These are phyloP conservation scores for Atopsyche davidsoni DNA, from an alignment of 1,140 invertebrate genomes.

Conservation along the genomic window DNA sequence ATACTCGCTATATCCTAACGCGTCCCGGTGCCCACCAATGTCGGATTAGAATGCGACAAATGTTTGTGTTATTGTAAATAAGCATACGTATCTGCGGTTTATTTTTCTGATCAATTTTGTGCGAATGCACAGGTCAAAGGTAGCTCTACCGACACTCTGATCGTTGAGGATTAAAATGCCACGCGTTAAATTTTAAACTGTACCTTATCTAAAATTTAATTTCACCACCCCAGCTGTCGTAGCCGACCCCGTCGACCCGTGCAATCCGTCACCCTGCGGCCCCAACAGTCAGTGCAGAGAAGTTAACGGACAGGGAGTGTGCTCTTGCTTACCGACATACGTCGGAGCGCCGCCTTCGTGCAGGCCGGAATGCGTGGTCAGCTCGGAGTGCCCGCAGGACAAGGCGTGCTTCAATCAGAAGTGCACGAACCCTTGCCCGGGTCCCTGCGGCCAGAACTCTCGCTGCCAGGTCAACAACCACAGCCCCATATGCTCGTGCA, in stretches of 20 bases:
- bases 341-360: slow-evolving; percentile 61
- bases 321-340: slow-evolving; percentile 57
- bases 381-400: slow-evolving; percentile 56
- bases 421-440: slow-evolving; percentile 62
- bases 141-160: too few relatives aligned
- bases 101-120: too few relatives aligned
- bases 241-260: slow-evolving; percentile 45
- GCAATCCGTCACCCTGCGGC: slow-evolving; percentile 66
- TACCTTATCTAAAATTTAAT: too few relatives aligned
- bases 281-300: slow-evolving; percentile 59
- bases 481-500: slow-evolving; percentile 67
- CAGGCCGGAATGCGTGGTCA: slow-evolving; percentile 60
- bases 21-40: too few relatives aligned
- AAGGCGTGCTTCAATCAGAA: slow-evolving; percentile 59
- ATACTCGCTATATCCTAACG: too few relatives aligned
- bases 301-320: slow-evolving; percentile 47
- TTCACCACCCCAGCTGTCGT: not conserved
- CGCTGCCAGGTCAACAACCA: slow-evolving; percentile 64
- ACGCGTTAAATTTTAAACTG: too few relatives aligned
- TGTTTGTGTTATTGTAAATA: too few relatives aligned
- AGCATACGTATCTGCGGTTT: too few relatives aligned
- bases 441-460: slow-evolving; percentile 53
- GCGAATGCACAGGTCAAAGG: too few relatives aligned
- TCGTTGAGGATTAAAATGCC: too few relatives aligned
- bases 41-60: too few relatives aligned